Evolutionary conservation across 2,888 invertebrate genomes (phyloP).

Genomic region (Dioctria rufipes): DNA sequence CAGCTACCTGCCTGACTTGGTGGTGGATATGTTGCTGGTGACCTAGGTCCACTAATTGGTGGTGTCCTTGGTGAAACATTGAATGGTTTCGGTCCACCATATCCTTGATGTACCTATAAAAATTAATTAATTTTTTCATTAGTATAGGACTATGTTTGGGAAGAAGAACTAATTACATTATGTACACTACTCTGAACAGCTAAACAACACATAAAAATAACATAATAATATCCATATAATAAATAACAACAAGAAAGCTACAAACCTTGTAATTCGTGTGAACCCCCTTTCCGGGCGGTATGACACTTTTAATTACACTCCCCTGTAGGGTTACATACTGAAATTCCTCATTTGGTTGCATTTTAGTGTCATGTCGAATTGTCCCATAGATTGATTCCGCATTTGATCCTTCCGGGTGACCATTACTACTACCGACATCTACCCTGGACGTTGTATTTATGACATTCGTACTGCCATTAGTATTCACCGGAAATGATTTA

Average conservation of each 20-base stretch:
- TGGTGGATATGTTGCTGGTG: slow-evolving; percentile 68
- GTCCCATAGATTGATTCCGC: slow-evolving; percentile 61
- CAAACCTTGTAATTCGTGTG: slow-evolving; percentile 58
- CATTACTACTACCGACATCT: not conserved
- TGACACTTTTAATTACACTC: slow-evolving; percentile 71
- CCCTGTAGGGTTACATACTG: slow-evolving; percentile 70
- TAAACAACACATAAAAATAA: not conserved
- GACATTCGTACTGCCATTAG: slow-evolving; percentile 40
- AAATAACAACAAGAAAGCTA: slow-evolving; percentile 27
- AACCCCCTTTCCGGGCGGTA: slow-evolving; percentile 70
- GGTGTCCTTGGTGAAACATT: slow-evolving; percentile 62
- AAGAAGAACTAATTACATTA: not conserved
- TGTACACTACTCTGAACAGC: not conserved
- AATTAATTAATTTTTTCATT: slow-evolving; percentile 19
- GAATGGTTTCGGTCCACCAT: slow-evolving; percentile 69
- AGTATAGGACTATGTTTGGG: not conserved
- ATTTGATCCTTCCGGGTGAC: slow-evolving; percentile 49
- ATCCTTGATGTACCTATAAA: slow-evolving; percentile 37
- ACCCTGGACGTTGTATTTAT: slow-evolving; percentile 51
- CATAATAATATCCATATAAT: not conserved
- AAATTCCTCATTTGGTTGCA: slow-evolving; percentile 66
- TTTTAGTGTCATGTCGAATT: slow-evolving; percentile 57
- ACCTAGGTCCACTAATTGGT: slow-evolving; percentile 61
- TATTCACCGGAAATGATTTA: slow-evolving; percentile 52
- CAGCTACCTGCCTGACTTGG: slow-evolving; percentile 56